These are phyloP conservation scores for Tetrao urogallus DNA, from an alignment of 2,113 vertebrate genomes.

Conservation along the genomic window DNA sequence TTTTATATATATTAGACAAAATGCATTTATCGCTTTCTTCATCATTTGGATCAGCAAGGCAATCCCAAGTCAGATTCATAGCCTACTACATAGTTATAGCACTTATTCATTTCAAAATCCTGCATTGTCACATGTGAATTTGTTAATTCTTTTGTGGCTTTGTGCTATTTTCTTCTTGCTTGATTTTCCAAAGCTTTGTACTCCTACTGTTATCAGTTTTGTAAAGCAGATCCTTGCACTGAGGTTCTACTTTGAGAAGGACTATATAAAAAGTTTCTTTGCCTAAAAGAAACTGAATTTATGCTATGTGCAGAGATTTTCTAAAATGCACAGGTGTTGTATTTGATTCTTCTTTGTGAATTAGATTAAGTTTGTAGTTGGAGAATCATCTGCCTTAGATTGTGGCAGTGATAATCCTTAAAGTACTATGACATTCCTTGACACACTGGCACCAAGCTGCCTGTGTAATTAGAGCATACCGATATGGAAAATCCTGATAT, in stretches of 20 bases:
- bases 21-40: background rate
- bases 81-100: background rate
- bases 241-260: background rate
- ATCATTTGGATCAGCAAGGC: background rate
- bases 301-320: background rate
- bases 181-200: background rate
- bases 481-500: background rate
- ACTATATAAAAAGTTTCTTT: background rate
- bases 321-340: background rate
- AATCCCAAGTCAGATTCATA: background rate
- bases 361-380: background rate
- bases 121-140: background rate
- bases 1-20: background rate
- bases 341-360: background rate
- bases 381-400: background rate
- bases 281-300: background rate
- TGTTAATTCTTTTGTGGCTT: background rate
- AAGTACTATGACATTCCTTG: background rate
- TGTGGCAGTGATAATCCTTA: background rate
- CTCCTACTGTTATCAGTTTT: background rate
- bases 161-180: background rate
- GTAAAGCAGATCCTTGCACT: background rate
- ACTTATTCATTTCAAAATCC: constrained; percentile 18
- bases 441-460: background rate
- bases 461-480: background rate